A percentile compares a stretch with the other conserved stretches of the same genome.
These are phyloP conservation scores for Diogma glabrata DNA, from an alignment of 2,888 invertebrate species.

Conservation along the genomic window DNA sequence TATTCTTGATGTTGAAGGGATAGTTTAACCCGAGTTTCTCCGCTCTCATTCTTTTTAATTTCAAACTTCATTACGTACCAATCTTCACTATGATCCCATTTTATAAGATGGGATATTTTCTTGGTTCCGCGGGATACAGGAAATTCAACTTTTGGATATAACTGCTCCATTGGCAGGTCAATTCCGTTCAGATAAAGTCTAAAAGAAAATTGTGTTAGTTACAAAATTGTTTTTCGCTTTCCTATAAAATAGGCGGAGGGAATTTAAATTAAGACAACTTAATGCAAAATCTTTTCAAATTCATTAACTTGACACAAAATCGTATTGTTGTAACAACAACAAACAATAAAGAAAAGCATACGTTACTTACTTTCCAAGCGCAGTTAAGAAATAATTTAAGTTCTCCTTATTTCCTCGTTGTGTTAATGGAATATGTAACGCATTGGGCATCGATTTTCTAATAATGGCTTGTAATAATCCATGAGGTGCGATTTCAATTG, in stretches of 20 bases:
- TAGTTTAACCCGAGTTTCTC: constrained; percentile 50
- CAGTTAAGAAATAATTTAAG: constrained; percentile 31
- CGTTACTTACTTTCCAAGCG: constrained; percentile 38
- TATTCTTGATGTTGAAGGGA: constrained; percentile 51
- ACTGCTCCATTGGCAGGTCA: constrained; percentile 56
- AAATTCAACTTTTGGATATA: constrained; percentile 64
- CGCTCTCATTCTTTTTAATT: constrained; percentile 52
- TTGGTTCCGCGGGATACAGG: constrained; percentile 83
- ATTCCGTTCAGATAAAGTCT: constrained; percentile 69
- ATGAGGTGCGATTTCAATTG: constrained; percentile 60
- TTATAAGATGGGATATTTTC: constrained; percentile 67
- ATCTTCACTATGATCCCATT: constrained; percentile 76
- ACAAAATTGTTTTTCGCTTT: constrained; percentile 16
- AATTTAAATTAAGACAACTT: no score
- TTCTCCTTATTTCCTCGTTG: constrained; percentile 43
- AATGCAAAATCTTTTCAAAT: no score
- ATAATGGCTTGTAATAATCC: constrained; percentile 55
- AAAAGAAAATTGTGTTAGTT: constrained; percentile 25
- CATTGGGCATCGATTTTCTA: constrained; percentile 44
- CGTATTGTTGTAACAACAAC: no score
- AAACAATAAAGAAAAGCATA: constrained; percentile 28
- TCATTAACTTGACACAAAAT: no score
- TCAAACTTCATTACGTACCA: constrained; percentile 63
- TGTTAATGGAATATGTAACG: constrained; percentile 47
- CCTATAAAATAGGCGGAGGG: not conserved